These are phyloP conservation scores for Pristionchus japonicus DNA, from an alignment of 2,888 invertebrate species.

Conservation along the genomic window DNA sequence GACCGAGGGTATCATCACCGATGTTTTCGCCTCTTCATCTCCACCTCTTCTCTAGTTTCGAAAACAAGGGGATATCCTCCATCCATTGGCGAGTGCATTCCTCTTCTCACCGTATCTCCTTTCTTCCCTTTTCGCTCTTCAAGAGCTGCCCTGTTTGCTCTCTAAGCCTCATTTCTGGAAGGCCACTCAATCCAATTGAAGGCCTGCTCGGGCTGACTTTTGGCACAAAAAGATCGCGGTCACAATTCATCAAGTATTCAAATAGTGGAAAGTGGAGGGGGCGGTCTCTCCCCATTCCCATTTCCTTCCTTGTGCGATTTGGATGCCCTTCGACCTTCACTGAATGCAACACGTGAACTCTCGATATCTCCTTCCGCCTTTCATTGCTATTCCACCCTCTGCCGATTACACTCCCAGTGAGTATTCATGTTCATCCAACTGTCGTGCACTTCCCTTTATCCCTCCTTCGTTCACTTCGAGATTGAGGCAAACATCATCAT, in stretches of 20 bases:
- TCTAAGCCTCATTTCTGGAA: not conserved
- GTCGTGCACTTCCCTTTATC: not conserved
- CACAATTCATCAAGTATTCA: not conserved
- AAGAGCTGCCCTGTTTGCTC: conserved; percentile 4
- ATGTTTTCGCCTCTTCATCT: not conserved
- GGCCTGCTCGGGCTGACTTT: not conserved
- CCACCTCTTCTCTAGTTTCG: not conserved
- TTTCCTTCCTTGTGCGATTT: not conserved
- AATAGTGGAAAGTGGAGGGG: not conserved
- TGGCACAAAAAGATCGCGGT: not conserved
- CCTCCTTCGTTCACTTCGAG: not conserved
- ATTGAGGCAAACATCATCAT: not conserved
- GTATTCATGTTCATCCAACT: not conserved
- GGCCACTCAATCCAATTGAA: conserved; percentile 33
- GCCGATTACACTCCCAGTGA: not conserved
- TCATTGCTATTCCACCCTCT: not conserved
- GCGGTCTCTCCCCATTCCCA: not conserved
- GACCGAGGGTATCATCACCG: no score
- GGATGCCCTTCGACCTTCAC: not conserved
- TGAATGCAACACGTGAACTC: not conserved
- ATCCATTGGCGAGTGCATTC: not conserved
- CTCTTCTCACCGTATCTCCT: not conserved
- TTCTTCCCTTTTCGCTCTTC: not conserved
- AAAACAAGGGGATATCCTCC: not conserved
- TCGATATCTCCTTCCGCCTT: not conserved